Base-by-base conservation (phyloP, 1,140 invertebrate species). In the Lasioglossum baleicum region DNA sequence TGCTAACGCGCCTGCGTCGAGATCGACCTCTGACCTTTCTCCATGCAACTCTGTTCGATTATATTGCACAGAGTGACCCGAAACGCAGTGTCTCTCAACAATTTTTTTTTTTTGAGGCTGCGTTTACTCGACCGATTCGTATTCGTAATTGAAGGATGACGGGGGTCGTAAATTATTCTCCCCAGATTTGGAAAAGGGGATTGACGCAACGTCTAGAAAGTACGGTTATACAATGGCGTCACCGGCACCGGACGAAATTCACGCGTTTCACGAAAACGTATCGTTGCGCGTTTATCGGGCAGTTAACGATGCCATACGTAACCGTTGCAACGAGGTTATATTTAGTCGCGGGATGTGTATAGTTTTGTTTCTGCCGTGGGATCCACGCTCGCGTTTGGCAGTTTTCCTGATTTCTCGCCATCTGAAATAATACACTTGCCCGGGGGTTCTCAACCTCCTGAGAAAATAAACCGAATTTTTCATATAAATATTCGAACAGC, bases 401-500 rank as follows among this genome's bases (percentile, higher is more conserved):
- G 35, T 80, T 80, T 80, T 56, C 63, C 64, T 44, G 66, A 67
- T 84, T 84, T 74, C 48, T 26, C 22, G 22, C 51, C 73, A 83
- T 83, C 63, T 75, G 77, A 75, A 84, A 81, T 83, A 84, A 83
- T 84, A 81, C 42, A 7, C 51, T 53, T 11, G 56, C 20, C 3
- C n/a, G 42, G 44, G 0, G 44, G 31, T 71, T 53, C 68, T 61
- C 75, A n/a, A 20, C 10, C 11, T 58, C 0, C 1, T 2, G 44
- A 13, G 10, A 11, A 48, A 48, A 13, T 11, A 10, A 48, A 48
- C 44, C 2, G 11, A 48, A 48, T 2, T 48, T 48, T 35, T 35
- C 35, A 3, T 35, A 35, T n/a, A n/a, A n/a, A n/a, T 3, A 35
- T 35, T 35, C 2, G 3, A 35, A 35, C 35, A 35, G 35, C 26